Conservation (phyloP, 2,797 vertebrate species). For the Rhabdophis nuchalis region DNA sequence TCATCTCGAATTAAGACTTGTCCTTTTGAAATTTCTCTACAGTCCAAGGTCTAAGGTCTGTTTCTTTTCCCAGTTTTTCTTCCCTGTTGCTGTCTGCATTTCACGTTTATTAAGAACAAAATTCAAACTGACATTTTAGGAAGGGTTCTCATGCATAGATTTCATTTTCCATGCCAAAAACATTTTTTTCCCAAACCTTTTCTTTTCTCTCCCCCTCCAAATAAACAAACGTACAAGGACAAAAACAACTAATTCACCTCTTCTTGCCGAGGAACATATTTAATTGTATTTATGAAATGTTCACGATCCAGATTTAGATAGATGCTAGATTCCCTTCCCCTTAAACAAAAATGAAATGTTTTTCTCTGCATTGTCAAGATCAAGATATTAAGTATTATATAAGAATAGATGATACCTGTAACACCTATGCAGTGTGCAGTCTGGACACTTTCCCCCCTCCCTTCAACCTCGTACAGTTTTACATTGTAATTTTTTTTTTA, state of each 20-base stretch:
- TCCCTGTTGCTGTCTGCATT: slow-evolving; percentile 48
- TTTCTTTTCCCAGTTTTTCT: slow-evolving; percentile 42
- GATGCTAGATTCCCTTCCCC: slow-evolving; percentile 28
- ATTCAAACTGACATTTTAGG: slow-evolving; percentile 63
- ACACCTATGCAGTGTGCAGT: not conserved
- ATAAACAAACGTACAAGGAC: slow-evolving; percentile 57
- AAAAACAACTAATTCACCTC: slow-evolving; percentile 60
- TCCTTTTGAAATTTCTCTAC: slow-evolving; percentile 57
- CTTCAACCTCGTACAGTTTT: not conserved
- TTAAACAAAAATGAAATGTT: slow-evolving; percentile 5
- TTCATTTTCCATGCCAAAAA: slow-evolving; percentile 64
- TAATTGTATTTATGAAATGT: slow-evolving; percentile 37
- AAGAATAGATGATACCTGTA: slow-evolving; percentile 4
- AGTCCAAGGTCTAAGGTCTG: slow-evolving; percentile 51
- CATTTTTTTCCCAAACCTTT: slow-evolving; percentile 57
- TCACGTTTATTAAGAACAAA: slow-evolving; percentile 61
- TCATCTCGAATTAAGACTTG: slow-evolving; percentile 44
- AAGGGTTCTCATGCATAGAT: slow-evolving; percentile 56
- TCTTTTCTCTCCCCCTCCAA: slow-evolving; percentile 42
- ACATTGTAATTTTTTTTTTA: not conserved
- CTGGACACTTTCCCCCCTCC: not conserved
- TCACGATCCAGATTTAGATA: slow-evolving; percentile 23
- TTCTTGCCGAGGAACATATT: slow-evolving; percentile 42
- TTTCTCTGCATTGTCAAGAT: slow-evolving; percentile 26
- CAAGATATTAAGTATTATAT: slow-evolving; percentile 18